Conservation (phyloP, 2,113 vertebrate species). For the Ariopsis seemanni region DNA sequence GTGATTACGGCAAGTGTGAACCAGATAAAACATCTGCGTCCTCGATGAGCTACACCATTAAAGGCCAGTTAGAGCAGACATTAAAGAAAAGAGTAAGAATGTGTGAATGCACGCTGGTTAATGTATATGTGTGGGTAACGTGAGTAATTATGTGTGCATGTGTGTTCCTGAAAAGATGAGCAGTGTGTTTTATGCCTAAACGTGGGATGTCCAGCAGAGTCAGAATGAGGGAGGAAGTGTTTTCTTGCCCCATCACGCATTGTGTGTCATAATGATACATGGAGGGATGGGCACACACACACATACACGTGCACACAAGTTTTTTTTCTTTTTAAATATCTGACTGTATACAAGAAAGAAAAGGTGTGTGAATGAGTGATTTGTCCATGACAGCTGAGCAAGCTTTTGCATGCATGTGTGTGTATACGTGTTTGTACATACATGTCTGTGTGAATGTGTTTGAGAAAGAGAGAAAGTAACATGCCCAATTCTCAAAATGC, state of each 20-base stretch:
- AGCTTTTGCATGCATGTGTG: not conserved
- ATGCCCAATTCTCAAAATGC: constrained; percentile 28
- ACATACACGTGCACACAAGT: not conserved
- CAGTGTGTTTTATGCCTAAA: not conserved
- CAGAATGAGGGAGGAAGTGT: constrained; percentile 36
- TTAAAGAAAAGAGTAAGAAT: constrained; percentile 5
- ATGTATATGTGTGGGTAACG: constrained; percentile 24
- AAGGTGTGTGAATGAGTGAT: not conserved
- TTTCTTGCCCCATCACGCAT: constrained; percentile 31
- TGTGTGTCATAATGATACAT: constrained; percentile 39
- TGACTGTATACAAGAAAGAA: not conserved
- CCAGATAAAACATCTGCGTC: constrained; percentile 29
- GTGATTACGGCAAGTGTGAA: not conserved
- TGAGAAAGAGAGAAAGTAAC: not conserved
- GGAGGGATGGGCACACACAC: not conserved
- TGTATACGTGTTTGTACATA: not conserved
- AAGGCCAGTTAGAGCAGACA: not conserved
- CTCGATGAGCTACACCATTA: not conserved
- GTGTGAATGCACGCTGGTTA: constrained; percentile 1
- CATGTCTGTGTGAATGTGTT: not conserved
- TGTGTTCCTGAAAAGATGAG: constrained; percentile 12
- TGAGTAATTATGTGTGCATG: constrained; percentile 33
- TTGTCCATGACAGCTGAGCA: not conserved
- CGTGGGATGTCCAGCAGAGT: constrained; percentile 38
- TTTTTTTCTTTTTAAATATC: not conserved